Base-by-base conservation (phyloP, 2,888 invertebrate species). In the Macaria notata region DNA sequence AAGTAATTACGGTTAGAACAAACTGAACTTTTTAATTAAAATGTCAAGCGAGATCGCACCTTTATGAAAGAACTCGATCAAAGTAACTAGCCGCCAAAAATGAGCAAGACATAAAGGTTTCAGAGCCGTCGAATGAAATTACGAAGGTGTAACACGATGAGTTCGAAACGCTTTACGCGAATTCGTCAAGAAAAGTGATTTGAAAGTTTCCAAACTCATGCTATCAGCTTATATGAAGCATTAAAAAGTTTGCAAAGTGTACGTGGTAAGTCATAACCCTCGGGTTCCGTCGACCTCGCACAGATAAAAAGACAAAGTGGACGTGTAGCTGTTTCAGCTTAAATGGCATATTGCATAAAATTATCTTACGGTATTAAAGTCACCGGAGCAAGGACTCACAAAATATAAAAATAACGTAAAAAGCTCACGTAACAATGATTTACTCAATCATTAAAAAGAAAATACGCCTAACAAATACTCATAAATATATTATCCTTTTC, bases 61-160 rank as follows among this genome's bases (percentile, higher is more conserved):
- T n/a, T 56, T 48, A 52, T n/a, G 83, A 85, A 83, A 81, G 81
- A 84, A 76, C 77, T 83, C 76, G 69, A 83, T 83, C 80, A 79
- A 79, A 73, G 70, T 78, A 75, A 83, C 75, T 78, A 73, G 72
- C 71, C 70, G 61, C 65, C 70, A 70, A 73, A 72, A 70, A 78
- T 74, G 75, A 77, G 76, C 50, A 43, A 48, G 47, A 36, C 49
- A 49, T 72, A 62, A 73, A 68, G 59, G 54, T 56, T 59, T 59
- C 46, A 56, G 47, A 46, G 31, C 59, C 54, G 56, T 52, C 59
- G 60, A 60, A 65, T 67, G 61, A 66, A 65, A 66, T 63, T 63
- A 67, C 62, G 46, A 56, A 61, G 60, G 58, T 56, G 56, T 58
- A 62, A 54, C 50, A 48, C 31, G 65, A 63, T 65, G 64, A 63